Conservation (phyloP, 2,113 vertebrate species). For the Leptocoma aspasia region DNA sequence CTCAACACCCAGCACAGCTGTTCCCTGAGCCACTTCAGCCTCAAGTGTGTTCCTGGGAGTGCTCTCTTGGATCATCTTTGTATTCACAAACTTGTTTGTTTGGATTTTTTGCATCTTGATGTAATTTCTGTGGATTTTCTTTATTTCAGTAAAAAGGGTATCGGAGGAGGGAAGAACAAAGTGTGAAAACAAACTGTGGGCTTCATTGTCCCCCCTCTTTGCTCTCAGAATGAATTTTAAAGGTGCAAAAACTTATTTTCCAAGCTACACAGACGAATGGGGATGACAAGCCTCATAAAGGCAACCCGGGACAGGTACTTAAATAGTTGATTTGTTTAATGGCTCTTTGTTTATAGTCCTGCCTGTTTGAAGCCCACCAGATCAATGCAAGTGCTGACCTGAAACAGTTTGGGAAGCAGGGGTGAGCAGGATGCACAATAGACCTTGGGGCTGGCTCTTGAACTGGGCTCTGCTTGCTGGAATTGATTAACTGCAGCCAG, state of each 20-base stretch:
- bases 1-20: not conserved
- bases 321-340: constrained; percentile 5
- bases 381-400: not conserved
- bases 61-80: not conserved
- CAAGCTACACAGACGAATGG: too few species aligned
- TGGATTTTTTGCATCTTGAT: not conserved
- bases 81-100: not conserved
- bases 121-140: not conserved
- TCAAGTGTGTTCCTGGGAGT: not conserved
- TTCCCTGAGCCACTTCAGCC: not conserved
- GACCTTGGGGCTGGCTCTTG: not conserved
- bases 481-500: not conserved
- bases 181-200: too few species aligned
- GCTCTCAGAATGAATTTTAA: too few species aligned
- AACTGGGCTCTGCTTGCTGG: not conserved
- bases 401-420: accelerated
- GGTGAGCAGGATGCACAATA: not conserved
- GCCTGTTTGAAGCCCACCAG: not conserved
- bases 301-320: too few species aligned
- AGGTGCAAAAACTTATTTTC: too few species aligned
- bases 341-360: not conserved
- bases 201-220: too few species aligned
- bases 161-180: too few species aligned
- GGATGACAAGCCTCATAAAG: too few species aligned
- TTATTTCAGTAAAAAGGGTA: not conserved